Conservation (phyloP, 2,888 invertebrate species). For the Ophonus ardosiacus region DNA sequence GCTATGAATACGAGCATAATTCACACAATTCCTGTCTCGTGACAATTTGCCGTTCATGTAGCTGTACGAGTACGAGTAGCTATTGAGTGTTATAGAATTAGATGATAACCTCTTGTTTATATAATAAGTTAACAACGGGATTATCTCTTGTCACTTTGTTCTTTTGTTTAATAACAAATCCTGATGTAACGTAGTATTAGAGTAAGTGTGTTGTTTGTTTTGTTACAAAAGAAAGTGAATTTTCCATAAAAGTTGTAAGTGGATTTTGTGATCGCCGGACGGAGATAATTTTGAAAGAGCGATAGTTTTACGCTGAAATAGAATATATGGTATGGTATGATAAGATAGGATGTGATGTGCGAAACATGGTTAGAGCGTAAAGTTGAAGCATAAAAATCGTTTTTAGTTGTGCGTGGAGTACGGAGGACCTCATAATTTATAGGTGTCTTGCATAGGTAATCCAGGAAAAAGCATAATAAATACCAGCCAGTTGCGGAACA, state of each 20-base stretch:
- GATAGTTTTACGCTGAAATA: neutral
- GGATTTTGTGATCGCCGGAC: neutral
- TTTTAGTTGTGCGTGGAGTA: neutral
- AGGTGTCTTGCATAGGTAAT: conserved; percentile 30
- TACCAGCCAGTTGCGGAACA: conserved; percentile 15
- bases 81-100: neutral
- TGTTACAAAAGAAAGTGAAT: neutral
- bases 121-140: neutral
- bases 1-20: conserved; percentile 51
- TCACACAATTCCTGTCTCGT: conserved; percentile 25
- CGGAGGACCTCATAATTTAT: conserved; percentile 23
- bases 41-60: neutral
- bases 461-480: conserved; percentile 46
- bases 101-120: neutral
- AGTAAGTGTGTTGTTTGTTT: neutral
- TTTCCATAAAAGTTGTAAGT: conserved; percentile 15
- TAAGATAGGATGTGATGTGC: too few species aligned
- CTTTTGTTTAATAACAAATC: neutral
- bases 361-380: conserved; percentile 5
- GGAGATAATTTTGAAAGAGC: conserved; percentile 10
- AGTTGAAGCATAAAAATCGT: conserved; percentile 25
- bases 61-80: too few species aligned
- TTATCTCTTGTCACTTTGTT: neutral
- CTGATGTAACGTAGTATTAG: neutral
- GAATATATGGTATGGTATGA: neutral